Evolutionary conservation across 1,140 invertebrate species (phyloP).

Genomic region (Hycleus phaleratus): DNA sequence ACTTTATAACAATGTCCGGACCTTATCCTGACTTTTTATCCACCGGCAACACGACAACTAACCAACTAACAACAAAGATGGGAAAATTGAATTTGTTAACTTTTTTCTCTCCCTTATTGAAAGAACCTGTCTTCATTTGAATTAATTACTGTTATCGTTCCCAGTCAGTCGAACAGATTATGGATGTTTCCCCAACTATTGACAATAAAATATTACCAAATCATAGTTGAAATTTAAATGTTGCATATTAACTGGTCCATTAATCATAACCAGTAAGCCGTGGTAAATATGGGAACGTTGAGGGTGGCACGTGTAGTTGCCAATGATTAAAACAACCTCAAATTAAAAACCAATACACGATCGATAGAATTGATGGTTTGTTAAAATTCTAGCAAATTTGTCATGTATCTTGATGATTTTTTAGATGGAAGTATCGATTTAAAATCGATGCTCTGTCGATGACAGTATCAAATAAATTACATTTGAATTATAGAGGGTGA

Average conservation of each 20-base stretch:
- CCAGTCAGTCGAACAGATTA: slow-evolving; percentile 2
- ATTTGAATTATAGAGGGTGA: no score
- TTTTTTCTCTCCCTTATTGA: background rate
- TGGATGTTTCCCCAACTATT: background rate
- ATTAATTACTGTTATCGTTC: slow-evolving; percentile 10
- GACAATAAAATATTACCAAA: slow-evolving; percentile 15
- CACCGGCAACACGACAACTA: background rate
- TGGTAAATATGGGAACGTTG: slow-evolving; percentile 6
- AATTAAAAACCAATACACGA: slow-evolving; percentile 20
- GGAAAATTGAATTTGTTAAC: background rate
- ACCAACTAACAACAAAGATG: background rate
- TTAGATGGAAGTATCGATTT: no score
- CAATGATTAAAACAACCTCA: slow-evolving; percentile 16
- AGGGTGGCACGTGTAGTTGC: slow-evolving; percentile 15
- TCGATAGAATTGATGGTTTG: background rate
- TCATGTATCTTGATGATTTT: no score
- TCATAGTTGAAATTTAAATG: slow-evolving; percentile 15
- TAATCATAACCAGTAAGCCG: slow-evolving; percentile 10
- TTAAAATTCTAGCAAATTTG: no score
- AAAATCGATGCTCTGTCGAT: no score
- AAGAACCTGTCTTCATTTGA: background rate
- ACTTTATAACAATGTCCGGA: background rate
- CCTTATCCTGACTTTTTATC: background rate
- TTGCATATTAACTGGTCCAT: slow-evolving; percentile 16
- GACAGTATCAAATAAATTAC: no score